phyloP scores from a whole-genome alignment of 1,140 invertebrate species.

The Stratiolaelaps scimitus region DNA sequence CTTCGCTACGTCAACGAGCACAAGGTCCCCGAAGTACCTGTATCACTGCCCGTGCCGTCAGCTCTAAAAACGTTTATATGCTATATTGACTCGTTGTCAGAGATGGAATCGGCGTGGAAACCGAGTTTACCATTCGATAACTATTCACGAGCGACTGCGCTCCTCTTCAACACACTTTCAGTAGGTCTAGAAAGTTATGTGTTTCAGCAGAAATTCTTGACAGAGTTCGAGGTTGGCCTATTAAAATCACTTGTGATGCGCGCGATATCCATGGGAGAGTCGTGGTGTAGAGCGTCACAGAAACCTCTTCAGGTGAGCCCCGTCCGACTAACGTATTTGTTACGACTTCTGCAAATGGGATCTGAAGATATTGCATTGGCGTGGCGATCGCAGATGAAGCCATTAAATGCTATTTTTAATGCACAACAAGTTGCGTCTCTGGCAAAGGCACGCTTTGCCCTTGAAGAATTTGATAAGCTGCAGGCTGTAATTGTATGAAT shows the following conservation, averaged over 20 bases:
- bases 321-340: neutral
- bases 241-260: slow-evolving; percentile 22
- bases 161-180: slow-evolving; percentile 14
- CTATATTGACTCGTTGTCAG: neutral
- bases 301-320: neutral
- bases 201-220: slow-evolving; percentile 26
- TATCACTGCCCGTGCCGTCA: slow-evolving; percentile 1
- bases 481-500: neutral
- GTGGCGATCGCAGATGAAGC: neutral
- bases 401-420: neutral
- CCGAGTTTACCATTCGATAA: slow-evolving; percentile 14
- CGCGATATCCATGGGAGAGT: neutral
- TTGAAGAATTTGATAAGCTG: slow-evolving; percentile 24
- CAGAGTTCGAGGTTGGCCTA: slow-evolving; percentile 5
- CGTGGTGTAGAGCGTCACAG: neutral
- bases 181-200: slow-evolving; percentile 4
- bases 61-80: neutral
- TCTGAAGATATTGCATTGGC: slow-evolving; percentile 1
- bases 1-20: slow-evolving; percentile 20
- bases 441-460: slow-evolving; percentile 9
- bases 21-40: slow-evolving; percentile 2
- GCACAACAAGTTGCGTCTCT: slow-evolving; percentile 10
- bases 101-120: slow-evolving; percentile 16
- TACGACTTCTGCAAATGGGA: neutral
- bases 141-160: slow-evolving; percentile 4